Evolutionary conservation across 1,140 invertebrate species (phyloP), one percentile per base, ranked within the genome.

Genomic region (Babylonia areolata): DNA sequence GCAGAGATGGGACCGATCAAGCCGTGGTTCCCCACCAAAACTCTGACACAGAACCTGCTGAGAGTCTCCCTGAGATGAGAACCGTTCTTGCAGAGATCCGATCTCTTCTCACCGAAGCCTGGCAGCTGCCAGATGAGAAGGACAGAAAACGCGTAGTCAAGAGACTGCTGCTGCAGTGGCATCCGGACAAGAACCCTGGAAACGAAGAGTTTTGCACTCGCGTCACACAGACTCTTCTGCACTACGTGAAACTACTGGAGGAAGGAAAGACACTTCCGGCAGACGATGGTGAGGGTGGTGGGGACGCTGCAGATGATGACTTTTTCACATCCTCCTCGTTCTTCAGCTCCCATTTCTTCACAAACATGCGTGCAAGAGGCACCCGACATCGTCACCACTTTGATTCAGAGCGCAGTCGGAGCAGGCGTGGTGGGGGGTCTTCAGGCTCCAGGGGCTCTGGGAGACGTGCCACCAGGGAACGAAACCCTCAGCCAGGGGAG

Each of bases 161-260:
- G 85, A 85, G 92, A 46, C 54, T 94, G 2, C 79, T 93, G 28
- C 86, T 92, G 39, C 89, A 92, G 84, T 94, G 92, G 92, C 93
- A 94, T 88, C 93, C 93, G 80, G 93, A 94, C 84, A 93, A 93
- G 88, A 94, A 94, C 86, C 77, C 64, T 37, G 91, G 87, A 1
- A 87, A 91, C 69, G 88, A 92, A 89, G 77, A 89, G 11, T 85
- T 92, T 35, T 89, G 90, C 37, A 91, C 86, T 1, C 85, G 89
- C 58, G 87, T 93, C 12, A 92, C 89, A 35, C 89, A 93, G 37
- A 87, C 85, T 75, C 91, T 92, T 40, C 83, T 87, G 33, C 78
- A 54, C 42, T 73, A 88, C 15, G 78, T 91, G 23, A 35, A 71
- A 2, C 83, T 85, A 82, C 71, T 92, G 23, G 88, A 91, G 46